Conservation (phyloP, 2,797 vertebrate genomes). For the Amblyopsis hoosieri region DNA sequence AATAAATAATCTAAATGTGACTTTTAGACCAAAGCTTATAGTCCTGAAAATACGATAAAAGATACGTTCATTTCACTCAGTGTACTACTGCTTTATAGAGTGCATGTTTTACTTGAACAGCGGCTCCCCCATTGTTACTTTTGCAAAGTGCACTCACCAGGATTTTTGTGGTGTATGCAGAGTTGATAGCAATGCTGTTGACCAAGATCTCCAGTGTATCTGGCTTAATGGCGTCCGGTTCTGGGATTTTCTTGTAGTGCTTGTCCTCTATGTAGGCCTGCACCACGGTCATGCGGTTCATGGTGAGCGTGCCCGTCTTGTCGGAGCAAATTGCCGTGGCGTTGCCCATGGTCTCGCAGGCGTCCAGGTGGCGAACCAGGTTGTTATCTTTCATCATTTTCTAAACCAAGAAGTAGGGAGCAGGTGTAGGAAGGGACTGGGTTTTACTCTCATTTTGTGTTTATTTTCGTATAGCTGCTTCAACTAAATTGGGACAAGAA, state of each 20-base stretch:
- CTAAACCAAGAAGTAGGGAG: constrained; percentile 60
- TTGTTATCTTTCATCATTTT: constrained; percentile 99
- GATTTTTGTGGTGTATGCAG: constrained; percentile 95
- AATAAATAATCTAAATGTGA: too few species aligned
- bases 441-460: not conserved
- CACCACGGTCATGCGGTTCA: constrained; percentile 98
- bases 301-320: constrained; percentile 96
- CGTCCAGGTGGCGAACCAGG: constrained; percentile 94
- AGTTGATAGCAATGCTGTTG: constrained; percentile 94
- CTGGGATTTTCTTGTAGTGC: constrained; percentile 83
- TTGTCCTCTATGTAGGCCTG: constrained; percentile 87
- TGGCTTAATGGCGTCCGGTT: constrained; percentile 83
- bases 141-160: constrained; percentile 78
- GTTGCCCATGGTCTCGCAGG: constrained; percentile 98
- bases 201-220: constrained; percentile 84
- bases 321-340: constrained; percentile 98
- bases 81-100: not conserved
- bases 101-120: too few species aligned
- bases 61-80: not conserved
- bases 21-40: too few species aligned
- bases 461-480: too few species aligned
- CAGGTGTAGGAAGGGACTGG: not conserved
- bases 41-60: too few species aligned
- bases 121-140: too few species aligned
- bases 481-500: too few species aligned